Evolutionary conservation across 2,113 vertebrate species (phyloP).

Genomic region (Callaeas wilsoni): DNA sequence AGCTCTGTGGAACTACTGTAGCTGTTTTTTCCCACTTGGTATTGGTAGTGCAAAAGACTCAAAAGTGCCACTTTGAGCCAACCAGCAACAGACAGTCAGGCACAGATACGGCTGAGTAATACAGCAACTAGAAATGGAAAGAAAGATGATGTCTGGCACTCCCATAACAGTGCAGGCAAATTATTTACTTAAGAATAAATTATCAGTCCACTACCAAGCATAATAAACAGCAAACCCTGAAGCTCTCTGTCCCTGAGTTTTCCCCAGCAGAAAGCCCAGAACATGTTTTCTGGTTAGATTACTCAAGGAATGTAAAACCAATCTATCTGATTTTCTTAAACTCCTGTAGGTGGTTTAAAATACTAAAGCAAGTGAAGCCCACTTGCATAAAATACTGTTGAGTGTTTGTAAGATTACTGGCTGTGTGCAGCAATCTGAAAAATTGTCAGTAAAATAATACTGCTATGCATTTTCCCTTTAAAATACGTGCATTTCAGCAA

Average conservation of each 20-base stretch:
- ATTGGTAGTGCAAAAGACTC: background rate
- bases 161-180: background rate
- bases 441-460: background rate
- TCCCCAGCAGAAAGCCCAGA: background rate
- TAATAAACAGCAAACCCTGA: background rate
- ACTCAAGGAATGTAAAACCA: background rate
- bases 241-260: background rate
- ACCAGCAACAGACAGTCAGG: background rate
- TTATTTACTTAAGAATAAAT: background rate
- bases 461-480: background rate
- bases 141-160: background rate
- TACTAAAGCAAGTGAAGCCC: background rate
- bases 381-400: background rate
- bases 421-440: background rate
- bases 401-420: background rate
- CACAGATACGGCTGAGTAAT: background rate
- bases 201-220: background rate
- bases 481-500: background rate
- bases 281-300: background rate
- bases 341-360: background rate
- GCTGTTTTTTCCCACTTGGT: background rate
- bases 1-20: background rate
- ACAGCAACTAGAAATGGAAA: background rate
- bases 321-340: background rate
- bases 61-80: background rate